Conservation (phyloP, 2,888 invertebrate genomes). For the Embidobia sp. region DNA sequence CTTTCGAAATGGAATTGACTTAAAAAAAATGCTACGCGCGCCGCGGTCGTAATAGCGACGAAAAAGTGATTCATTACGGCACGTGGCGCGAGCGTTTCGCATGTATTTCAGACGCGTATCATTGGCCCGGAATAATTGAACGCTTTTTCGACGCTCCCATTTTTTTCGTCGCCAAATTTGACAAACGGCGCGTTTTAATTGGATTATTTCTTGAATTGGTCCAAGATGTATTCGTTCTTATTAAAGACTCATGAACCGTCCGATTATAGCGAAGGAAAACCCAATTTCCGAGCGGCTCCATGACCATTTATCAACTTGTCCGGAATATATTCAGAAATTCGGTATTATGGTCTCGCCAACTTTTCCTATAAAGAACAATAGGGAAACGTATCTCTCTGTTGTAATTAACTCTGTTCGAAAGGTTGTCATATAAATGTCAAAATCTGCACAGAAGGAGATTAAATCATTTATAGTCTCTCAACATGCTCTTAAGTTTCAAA, state of each 20-base stretch:
- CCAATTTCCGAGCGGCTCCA: conserved; percentile 21
- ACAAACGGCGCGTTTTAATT: conserved; percentile 20
- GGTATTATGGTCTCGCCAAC: not conserved
- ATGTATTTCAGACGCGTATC: conserved; percentile 21
- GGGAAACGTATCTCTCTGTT: not conserved
- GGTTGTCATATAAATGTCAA: too few relatives aligned
- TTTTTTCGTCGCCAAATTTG: conserved; percentile 6
- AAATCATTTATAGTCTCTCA: too few relatives aligned
- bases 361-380: conserved; percentile 15
- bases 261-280: conserved; percentile 23
- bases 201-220: conserved; percentile 22
- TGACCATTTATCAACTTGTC: conserved; percentile 19
- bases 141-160: not conserved
- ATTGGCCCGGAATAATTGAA: conserved; percentile 30
- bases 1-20: conserved; percentile 19
- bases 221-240: conserved; percentile 32
- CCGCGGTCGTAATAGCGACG: conserved; percentile 8
- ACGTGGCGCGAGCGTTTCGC: not conserved
- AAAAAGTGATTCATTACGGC: conserved; percentile 16
- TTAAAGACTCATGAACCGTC: conserved; percentile 26
- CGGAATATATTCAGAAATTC: conserved; percentile 19
- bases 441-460: too few relatives aligned
- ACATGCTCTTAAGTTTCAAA: too few relatives aligned
- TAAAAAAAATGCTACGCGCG: conserved; percentile 12
- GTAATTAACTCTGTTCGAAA: not conserved